These are phyloP conservation scores for Petromus typicus DNA, from an alignment of 2,113 vertebrate genomes.

Conservation along the genomic window DNA sequence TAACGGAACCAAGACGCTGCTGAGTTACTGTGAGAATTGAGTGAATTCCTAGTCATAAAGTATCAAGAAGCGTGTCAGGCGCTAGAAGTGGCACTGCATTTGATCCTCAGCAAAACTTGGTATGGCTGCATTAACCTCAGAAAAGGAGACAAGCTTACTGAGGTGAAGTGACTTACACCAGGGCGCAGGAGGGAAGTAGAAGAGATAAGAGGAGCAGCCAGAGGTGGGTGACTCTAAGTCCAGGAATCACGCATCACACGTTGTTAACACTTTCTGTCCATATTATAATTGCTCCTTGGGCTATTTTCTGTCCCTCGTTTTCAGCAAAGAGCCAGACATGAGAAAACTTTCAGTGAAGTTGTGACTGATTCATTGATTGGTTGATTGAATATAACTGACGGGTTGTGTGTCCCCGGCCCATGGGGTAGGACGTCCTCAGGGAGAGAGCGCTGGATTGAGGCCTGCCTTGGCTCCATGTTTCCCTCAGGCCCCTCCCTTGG, in stretches of 20 bases:
- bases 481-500: not conserved
- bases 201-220: not conserved
- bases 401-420: not conserved
- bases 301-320: not conserved
- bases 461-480: not conserved
- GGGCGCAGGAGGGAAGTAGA: not conserved
- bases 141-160: slow-evolving; percentile 33
- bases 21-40: not conserved
- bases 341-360: not conserved
- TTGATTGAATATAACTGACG: not conserved
- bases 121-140: not conserved
- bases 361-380: not conserved
- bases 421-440: not conserved
- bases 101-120: not conserved
- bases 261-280: not conserved
- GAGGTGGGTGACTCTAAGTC: not conserved
- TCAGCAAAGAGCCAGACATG: not conserved
- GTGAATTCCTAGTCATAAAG: not conserved
- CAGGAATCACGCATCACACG: not conserved
- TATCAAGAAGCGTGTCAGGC: not conserved
- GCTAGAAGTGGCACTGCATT: not conserved
- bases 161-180: not conserved
- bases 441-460: not conserved
- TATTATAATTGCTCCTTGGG: not conserved
- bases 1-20: not conserved